Base-by-base conservation (phyloP, 2,888 invertebrate genomes). In the Mechanitis mazaeus region DNA sequence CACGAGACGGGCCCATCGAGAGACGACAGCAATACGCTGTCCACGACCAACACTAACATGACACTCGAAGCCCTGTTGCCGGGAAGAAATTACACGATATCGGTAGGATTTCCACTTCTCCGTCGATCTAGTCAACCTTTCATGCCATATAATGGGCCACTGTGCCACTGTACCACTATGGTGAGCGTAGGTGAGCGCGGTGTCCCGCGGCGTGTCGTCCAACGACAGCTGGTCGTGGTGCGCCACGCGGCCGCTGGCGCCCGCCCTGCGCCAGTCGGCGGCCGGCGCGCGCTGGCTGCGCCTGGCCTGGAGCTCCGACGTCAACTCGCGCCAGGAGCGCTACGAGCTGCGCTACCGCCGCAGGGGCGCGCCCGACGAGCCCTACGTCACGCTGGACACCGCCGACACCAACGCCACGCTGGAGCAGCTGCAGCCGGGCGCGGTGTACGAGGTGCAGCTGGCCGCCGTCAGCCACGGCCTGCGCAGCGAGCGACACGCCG, bases 271-370 rank as follows among this genome's bases (percentile, higher is more conserved):
- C 81, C 94, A 95, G 3, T 92, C 94, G 64, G 92, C 93, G 54
- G 92, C 92, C 73, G 94, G 94, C 38, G 83, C 95, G 68, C 95
- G 95, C 75, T 94, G 94, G 33, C 89, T 97, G 71, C 95, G 94
- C 71, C 96, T 97, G 60, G 95, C 95, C 56, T 97, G 97, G 97
- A 96, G 96, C 87, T 95, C 96, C 65, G 97, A 97, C 84, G 97
- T 97, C 9, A 96, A 95, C 81, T 96, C 96, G 6, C 93, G 94
- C 64, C 97, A 97, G 85, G 96, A 96, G 75, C 93, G 92, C 77
- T 97, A 96, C 84, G 94, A 95, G 83, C 93, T 97, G 56, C 93
- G 94, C 58, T 95, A 95, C 84, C 93, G 94, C 2, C 71, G 67
- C 42, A 2, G 42, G 64, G 45, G 38, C 12, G 33, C 31, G 42